These are phyloP conservation scores for Orycteropus afer DNA, from an alignment of 2,113 vertebrate genomes.

Conservation along the genomic window DNA sequence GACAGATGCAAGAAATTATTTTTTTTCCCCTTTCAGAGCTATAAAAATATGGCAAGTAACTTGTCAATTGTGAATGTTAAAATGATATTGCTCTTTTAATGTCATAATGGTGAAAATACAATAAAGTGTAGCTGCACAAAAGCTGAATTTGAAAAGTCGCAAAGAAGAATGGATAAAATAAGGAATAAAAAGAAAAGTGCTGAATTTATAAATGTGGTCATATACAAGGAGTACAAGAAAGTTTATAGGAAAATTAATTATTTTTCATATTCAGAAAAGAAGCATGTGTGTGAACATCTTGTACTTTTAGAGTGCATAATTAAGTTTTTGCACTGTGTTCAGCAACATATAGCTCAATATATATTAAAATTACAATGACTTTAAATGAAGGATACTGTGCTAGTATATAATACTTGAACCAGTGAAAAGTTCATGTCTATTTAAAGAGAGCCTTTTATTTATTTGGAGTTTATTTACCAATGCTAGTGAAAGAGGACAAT, in stretches of 20 bases:
- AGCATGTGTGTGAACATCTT: neutral
- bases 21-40: constrained; percentile 23
- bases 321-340: neutral
- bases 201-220: neutral
- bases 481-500: neutral
- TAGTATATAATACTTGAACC: neutral
- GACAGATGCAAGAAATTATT: constrained; percentile 52
- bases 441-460: neutral
- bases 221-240: neutral
- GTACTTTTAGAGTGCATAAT: neutral
- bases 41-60: constrained; percentile 63
- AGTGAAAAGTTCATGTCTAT: neutral
- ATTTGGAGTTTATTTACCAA: neutral
- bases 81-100: constrained; percentile 60
- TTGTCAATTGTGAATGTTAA: constrained; percentile 57
- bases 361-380: neutral
- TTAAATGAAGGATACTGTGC: neutral
- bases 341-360: neutral
- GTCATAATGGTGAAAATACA: constrained; percentile 33
- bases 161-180: neutral
- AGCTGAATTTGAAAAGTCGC: neutral
- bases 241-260: neutral
- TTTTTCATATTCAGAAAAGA: neutral
- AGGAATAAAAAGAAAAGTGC: neutral
- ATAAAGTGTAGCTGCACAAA: neutral